phyloP scores from a whole-genome alignment of 2,888 invertebrate genomes.

The Cancer borealis region DNA sequence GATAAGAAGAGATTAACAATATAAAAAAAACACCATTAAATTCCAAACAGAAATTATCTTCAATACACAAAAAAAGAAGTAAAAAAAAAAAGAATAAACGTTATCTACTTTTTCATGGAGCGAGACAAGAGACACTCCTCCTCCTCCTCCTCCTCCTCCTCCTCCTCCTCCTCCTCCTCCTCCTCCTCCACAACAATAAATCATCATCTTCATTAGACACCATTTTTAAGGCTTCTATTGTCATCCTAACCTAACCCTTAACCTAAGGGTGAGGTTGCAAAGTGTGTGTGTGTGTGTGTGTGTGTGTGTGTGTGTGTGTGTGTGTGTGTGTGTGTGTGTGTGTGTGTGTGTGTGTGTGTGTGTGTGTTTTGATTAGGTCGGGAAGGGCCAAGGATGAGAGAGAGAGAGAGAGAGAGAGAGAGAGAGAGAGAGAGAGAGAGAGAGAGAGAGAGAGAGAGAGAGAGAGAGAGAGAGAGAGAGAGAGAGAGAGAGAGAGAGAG shows the following conservation, averaged over 20 bases:
- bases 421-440: too few relatives aligned
- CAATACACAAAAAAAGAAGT: background rate
- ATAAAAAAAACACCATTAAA: background rate
- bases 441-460: too few relatives aligned
- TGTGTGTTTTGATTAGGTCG: background rate
- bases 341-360: background rate
- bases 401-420: background rate
- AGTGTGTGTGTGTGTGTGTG: too few relatives aligned
- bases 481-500: too few relatives aligned
- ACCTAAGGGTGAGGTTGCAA: background rate
- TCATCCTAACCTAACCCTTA: background rate
- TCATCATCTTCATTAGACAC: background rate
- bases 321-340: too few relatives aligned
- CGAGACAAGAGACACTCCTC: background rate
- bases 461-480: too few relatives aligned
- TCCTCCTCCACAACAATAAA: background rate
- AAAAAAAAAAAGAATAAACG: background rate
- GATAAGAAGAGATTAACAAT: background rate
- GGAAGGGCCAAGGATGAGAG: background rate
- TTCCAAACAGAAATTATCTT: background rate
- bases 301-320: too few relatives aligned
- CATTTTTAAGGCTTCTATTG: background rate
- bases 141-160: conserved; percentile 31
- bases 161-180: conserved; percentile 15
- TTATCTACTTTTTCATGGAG: background rate